Base-by-base conservation (phyloP, 1,140 invertebrate genomes). In the Oncopodura yosiiana region DNA sequence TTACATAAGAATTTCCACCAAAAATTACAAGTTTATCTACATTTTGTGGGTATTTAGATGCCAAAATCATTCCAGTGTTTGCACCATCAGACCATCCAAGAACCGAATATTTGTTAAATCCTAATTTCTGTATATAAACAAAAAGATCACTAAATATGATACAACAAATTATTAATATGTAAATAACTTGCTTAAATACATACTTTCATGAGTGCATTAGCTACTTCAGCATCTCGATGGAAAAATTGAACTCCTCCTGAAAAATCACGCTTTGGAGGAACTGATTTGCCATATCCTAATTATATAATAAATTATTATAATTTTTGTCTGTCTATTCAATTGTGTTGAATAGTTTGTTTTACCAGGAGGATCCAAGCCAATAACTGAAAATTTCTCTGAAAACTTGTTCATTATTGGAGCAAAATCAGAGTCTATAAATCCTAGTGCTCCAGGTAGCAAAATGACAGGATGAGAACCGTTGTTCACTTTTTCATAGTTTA, bases 41-140 rank as follows among this genome's bases (percentile, higher is more conserved):
- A 18, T 70, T 69, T 3, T 81, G 70, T 0, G 81, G 78, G 68
- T 81, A 78, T 32, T 77, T 78, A 1, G 80, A 80, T 11, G 87
- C 83, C 4, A 87, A 58, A 3, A 90, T 80, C 38, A 92, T 71
- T 3, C 77, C 80, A 6, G 83, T 81, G 32, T 85, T 87, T 2
- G 84, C 89, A 37, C 89, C 90, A 72, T 92, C 87, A 71, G 85
- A 89, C 86, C 88, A 94, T 0, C 90, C 89, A 24, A 92, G 55
- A 1, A 92, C 61, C 0, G 86, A 89, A 72, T 81, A 90, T 63
- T 81, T 81, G 0, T 73, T 63, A 32, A 81, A 73, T n/a, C 78
- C 75, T 18, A 90, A 66, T 30, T 69, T 70, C 73, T 81, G 59
- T 1, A 69, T 50, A 30, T 46, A 26, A 27, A 34, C 5, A 23